Evolutionary conservation across 2,797 vertebrate species (phyloP).

Genomic region (Buphagus erythrorhynchus): DNA sequence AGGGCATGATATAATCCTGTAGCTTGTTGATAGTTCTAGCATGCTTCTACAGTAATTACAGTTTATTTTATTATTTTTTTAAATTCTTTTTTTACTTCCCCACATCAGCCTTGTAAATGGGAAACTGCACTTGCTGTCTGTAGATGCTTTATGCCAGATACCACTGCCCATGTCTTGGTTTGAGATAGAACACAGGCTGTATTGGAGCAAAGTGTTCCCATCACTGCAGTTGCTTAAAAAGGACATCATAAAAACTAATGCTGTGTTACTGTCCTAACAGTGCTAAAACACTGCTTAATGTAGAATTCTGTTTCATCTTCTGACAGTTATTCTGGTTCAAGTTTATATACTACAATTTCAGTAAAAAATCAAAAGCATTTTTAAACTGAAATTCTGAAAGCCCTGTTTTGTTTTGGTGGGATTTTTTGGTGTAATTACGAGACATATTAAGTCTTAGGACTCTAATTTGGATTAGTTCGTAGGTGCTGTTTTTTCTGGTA

Average conservation of each 20-base stretch:
- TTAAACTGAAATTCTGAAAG: background rate
- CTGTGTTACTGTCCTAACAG: background rate
- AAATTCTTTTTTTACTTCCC: background rate
- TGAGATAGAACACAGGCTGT: background rate
- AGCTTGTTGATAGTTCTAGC: background rate
- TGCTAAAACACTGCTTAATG: background rate
- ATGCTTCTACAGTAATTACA: background rate
- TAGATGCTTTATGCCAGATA: background rate
- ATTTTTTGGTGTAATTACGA: background rate
- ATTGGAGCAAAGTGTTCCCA: background rate
- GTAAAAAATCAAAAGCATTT: background rate
- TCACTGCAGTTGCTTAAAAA: background rate
- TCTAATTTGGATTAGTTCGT: background rate
- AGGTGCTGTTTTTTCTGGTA: background rate
- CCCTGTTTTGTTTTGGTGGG: background rate
- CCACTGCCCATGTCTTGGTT: background rate
- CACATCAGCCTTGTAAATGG: background rate
- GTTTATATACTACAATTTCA: background rate
- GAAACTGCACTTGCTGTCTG: background rate
- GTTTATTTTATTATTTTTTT: background rate
- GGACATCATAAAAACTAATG: background rate
- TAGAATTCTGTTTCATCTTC: background rate
- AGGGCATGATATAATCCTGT: background rate
- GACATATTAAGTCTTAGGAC: background rate
- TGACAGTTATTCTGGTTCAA: background rate